phyloP scores from a whole-genome alignment of 2,888 invertebrate genomes.

The Buathra laborator region DNA sequence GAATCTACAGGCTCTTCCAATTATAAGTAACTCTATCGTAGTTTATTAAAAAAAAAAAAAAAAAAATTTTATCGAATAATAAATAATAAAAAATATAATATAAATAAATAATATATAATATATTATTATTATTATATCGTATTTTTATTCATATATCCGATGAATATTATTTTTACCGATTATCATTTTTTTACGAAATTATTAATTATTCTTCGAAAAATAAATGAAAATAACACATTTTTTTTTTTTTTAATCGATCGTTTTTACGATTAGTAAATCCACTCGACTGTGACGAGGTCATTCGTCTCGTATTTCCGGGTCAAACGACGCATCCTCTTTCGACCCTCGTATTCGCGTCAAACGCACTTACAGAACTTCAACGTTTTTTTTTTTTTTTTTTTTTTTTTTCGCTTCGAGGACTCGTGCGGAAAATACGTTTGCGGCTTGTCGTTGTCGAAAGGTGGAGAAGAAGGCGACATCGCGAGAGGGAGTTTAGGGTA shows the following conservation, averaged over 20 bases:
- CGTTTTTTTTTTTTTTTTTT: conserved; percentile 10
- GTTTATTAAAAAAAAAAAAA: background rate
- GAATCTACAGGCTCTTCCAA: background rate
- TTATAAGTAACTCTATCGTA: background rate
- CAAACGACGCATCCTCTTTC: conserved; percentile 51
- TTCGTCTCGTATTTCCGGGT: conserved; percentile 57
- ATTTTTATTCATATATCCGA: too few relatives aligned
- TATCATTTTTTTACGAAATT: too few relatives aligned
- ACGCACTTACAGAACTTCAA: background rate
- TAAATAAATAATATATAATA: too few relatives aligned
- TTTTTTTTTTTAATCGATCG: background rate
- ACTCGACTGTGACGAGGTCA: conserved; percentile 60
- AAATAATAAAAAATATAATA: too few relatives aligned
- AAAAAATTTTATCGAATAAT: background rate
- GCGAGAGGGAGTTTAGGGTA: conserved; percentile 20
- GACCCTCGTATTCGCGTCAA: conserved; percentile 20
- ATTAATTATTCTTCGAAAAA: too few relatives aligned
- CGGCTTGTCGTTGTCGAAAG: conserved; percentile 2
- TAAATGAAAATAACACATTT: too few relatives aligned
- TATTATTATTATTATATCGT: too few relatives aligned
- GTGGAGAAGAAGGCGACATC: conserved; percentile 37
- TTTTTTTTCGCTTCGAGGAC: conserved; percentile 15
- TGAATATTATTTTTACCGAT: too few relatives aligned
- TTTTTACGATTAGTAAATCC: conserved; percentile 1
- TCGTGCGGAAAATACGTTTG: conserved; percentile 24